Conservation (phyloP, 2,797 vertebrate genomes). For the Anguilla anguilla region DNA sequence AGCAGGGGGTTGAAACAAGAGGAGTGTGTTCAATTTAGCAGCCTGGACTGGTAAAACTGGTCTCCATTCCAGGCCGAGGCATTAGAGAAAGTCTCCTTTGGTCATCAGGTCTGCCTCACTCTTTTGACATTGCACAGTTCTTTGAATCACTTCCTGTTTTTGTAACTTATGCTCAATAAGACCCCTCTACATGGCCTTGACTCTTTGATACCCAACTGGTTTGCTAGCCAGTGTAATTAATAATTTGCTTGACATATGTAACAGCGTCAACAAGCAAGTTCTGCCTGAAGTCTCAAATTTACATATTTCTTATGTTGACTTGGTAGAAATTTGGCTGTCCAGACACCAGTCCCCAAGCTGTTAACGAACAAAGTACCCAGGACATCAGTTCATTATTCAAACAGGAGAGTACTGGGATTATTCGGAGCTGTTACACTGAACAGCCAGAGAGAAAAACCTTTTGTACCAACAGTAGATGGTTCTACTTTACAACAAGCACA, state of each 20-base stretch:
- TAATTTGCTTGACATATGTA: background rate
- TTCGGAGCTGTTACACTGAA: background rate
- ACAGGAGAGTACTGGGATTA: background rate
- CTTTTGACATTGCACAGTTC: background rate
- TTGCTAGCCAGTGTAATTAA: background rate
- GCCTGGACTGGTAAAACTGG: background rate
- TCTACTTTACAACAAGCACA: background rate
- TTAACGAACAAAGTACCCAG: background rate
- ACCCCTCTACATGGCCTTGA: background rate
- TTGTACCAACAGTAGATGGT: background rate
- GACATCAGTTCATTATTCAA: background rate
- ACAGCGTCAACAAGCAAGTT: background rate
- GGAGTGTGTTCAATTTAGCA: constrained; percentile 9
- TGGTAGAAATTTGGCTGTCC: background rate
- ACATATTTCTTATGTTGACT: background rate
- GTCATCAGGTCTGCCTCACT: background rate
- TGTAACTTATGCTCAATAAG: background rate
- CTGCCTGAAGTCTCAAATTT: background rate
- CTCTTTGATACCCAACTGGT: constrained; percentile 4
- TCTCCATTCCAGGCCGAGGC: background rate
- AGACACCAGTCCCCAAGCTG: background rate
- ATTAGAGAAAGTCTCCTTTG: background rate
- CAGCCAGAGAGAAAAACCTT: background rate
- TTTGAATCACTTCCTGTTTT: constrained; percentile 2
- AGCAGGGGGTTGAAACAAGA: constrained; percentile 2